Percentiles rank a stretch among this genome's conserved stretches.
phyloP scores from a whole-genome alignment of 23 tunicate genomes.

The Botrylloides violaceus region DNA sequence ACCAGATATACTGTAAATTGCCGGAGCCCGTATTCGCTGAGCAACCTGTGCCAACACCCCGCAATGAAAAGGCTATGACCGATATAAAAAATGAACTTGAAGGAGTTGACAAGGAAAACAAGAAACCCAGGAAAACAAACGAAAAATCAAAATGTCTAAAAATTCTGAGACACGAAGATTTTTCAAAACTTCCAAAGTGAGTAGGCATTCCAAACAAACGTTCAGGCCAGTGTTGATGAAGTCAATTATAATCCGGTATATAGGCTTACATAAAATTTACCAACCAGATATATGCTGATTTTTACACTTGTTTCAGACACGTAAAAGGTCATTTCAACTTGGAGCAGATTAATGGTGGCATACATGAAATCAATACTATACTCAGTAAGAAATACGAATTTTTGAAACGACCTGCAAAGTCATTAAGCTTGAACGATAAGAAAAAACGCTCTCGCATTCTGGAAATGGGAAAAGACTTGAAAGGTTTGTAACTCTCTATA shows the following conservation, averaged over 20 bases:
- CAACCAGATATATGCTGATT: too few species aligned
- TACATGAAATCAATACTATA: constrained; percentile 44
- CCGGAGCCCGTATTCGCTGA: neutral
- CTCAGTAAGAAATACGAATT: constrained; percentile 56
- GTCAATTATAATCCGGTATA: too few species aligned
- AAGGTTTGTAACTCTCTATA: constrained; percentile 25
- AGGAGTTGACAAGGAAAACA: neutral
- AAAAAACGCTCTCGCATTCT: constrained; percentile 42
- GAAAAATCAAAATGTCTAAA: neutral
- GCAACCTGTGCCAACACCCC: too few species aligned
- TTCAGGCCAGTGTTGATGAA: too few species aligned
- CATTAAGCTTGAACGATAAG: constrained; percentile 38
- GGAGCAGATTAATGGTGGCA: constrained; percentile 46
- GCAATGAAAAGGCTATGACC: neutral
- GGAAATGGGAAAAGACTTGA: constrained; percentile 68
- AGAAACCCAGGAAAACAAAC: neutral
- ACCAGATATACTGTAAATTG: neutral
- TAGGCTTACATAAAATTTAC: too few species aligned
- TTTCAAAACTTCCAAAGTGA: neutral
- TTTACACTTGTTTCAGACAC: constrained; percentile 19
- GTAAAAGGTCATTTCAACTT: constrained; percentile 49
- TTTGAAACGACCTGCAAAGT: constrained; percentile 45
- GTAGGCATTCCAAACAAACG: neutral
- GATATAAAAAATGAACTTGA: neutral
- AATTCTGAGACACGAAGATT: neutral